A percentile compares a stretch with the other conserved stretches of the same genome.
Evolutionary conservation across 2,797 vertebrate genomes (phyloP).

Genomic region (Lithobates sylvaticus): DNA sequence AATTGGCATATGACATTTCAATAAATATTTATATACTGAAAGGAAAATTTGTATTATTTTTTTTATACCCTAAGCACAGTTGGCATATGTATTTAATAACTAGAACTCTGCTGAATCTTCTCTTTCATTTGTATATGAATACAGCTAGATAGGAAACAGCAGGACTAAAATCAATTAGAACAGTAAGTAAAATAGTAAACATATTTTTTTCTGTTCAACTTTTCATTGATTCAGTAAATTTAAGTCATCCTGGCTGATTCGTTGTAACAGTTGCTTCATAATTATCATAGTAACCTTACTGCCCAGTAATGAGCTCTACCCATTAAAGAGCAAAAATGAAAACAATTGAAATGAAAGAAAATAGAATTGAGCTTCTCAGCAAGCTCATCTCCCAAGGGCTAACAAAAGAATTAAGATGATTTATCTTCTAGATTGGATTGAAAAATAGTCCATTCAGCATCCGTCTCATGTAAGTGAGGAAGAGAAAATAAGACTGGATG

Average conservation of each 20-base stretch:
- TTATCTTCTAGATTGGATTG: slow-evolving; percentile 29
- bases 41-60: too few species aligned
- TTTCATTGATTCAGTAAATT: not conserved
- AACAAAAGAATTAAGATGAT: slow-evolving; percentile 36
- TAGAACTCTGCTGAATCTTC: not conserved
- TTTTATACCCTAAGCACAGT: not conserved
- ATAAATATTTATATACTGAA: not conserved
- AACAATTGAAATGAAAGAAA: slow-evolving; percentile 13
- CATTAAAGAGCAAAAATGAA: slow-evolving; percentile 4
- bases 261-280: not conserved
- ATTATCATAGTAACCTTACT: not conserved
- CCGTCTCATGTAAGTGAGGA: slow-evolving; percentile 10
- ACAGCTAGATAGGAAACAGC: not conserved
- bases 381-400: slow-evolving; percentile 19
- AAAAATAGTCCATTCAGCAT: slow-evolving; percentile 43
- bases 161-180: not conserved
- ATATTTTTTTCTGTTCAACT: not conserved
- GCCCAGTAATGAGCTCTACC: not conserved
- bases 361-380: slow-evolving; percentile 6
- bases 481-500: slow-evolving; percentile 13
- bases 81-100: not conserved
- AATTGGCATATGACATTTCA: not conserved
- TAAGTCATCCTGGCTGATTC: not conserved
- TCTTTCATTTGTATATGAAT: not conserved
- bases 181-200: not conserved